Evolutionary conservation across 2,888 invertebrate genomes (phyloP).

Genomic region (Embidobia sp.): DNA sequence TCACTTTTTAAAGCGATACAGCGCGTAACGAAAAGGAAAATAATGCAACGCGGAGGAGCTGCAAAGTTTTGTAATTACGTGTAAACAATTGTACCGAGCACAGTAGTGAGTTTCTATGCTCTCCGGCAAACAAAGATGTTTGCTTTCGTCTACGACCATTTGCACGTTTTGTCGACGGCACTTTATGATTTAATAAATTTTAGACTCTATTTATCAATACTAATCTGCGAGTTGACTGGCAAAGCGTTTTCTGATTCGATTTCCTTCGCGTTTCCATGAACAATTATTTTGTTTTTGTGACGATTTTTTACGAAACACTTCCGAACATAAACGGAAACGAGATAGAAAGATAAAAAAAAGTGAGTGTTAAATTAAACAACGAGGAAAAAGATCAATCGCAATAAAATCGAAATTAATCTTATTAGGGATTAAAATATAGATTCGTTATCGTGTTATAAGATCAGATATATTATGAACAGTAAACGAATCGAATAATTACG

Average conservation of each 20-base stretch:
- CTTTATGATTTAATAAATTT: constrained; percentile 42
- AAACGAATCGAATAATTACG: no score
- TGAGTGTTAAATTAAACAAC: no score
- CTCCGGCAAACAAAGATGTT: constrained; percentile 46
- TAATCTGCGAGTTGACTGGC: constrained; percentile 23
- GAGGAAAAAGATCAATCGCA: no score
- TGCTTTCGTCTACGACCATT: constrained; percentile 32
- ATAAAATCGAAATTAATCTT: no score
- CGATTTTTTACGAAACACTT: no score
- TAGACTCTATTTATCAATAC: constrained; percentile 35
- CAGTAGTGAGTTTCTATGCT: constrained; percentile 33
- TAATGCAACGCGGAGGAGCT: constrained; percentile 31
- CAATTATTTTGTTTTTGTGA: no score
- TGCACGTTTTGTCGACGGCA: constrained; percentile 30
- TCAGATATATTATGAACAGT: no score
- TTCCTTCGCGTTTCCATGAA: no score
- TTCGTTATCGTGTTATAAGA: no score
- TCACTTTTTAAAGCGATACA: constrained; percentile 17
- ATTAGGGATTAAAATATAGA: no score
- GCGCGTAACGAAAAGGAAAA: constrained; percentile 37
- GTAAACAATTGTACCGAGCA: constrained; percentile 57
- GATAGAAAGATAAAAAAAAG: no score
- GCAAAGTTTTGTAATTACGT: constrained; percentile 59
- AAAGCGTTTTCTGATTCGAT: background rate
- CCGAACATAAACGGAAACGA: no score